phyloP scores from a whole-genome alignment of 2,888 invertebrate genomes.

The Eupithecia pulchellata region DNA sequence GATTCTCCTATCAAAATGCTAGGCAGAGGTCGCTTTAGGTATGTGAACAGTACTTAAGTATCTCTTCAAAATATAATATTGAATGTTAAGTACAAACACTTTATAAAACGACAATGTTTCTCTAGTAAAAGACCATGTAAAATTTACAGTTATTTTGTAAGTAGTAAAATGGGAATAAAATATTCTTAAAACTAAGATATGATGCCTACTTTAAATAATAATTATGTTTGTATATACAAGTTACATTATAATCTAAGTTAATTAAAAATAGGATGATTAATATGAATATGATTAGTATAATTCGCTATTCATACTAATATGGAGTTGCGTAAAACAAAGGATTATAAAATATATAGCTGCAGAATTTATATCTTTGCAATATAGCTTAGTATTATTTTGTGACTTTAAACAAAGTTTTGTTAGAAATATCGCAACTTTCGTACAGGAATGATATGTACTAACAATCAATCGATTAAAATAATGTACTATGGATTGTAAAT shows the following conservation, averaged over 20 bases:
- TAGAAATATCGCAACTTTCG: constrained; percentile 23
- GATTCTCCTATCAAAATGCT: not conserved
- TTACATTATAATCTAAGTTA: constrained; percentile 59
- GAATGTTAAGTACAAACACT: not conserved
- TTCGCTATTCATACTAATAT: constrained; percentile 15
- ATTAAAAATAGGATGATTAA: constrained; percentile 46
- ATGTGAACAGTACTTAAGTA: not conserved
- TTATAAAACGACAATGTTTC: not conserved
- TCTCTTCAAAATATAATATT: not conserved
- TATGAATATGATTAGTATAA: constrained; percentile 49
- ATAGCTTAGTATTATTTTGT: constrained; percentile 1
- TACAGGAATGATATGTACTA: constrained; percentile 45
- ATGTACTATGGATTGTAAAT: constrained; percentile 34
- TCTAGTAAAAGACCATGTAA: not conserved
- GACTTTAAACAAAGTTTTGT: constrained; percentile 6
- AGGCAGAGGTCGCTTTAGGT: not conserved
- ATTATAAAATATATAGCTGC: constrained; percentile 27
- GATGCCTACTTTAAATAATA: constrained; percentile 51
- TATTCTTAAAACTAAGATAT: constrained; percentile 55
- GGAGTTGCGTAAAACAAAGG: constrained; percentile 9
- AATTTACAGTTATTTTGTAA: constrained; percentile 33
- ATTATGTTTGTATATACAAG: constrained; percentile 50
- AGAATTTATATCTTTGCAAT: constrained; percentile 16
- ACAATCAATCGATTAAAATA: constrained; percentile 32
- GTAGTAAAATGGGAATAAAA: not conserved